Evolutionary conservation across 2,888 invertebrate genomes (phyloP), one percentile per base, ranked within the genome.

Genomic region (Drosophila macrothrix): DNA sequence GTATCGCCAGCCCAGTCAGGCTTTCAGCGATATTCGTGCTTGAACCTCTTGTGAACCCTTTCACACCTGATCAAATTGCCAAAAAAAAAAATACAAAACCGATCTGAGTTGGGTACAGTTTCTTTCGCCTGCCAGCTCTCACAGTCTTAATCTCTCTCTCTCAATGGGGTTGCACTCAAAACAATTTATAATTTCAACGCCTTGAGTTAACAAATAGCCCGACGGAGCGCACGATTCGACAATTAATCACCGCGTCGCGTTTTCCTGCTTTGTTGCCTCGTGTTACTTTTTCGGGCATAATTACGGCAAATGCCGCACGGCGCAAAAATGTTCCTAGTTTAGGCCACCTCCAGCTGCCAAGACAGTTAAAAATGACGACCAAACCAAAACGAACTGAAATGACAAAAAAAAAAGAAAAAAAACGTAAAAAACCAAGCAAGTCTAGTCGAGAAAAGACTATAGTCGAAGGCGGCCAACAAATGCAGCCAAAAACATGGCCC

Each of bases 181-280:
- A 87, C 87, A 88, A 87, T 87, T 87, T 87, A 87, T 87, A 87
- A 87, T 87, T 88, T 87, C 87, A 87, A 88, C 87, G 87, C 87
- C 87, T 87, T 86, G 71, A 87, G 87, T 88, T 87, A 87, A 86
- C 88, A 86, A 86, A 86, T 88, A 88, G 85, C 86, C 85, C 81
- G 73, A 79, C 77, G 70, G 81, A 80, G 76, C 82, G 86, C 87
- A 88, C 88, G 86, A 87, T 86, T 87, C 84, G 75, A 83, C 88
- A 87, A 87, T 87, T 87, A 88, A 87, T 86, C 86, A 86, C 67
- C 81, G 82, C 74, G 84, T 83, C 81, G 83, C 83, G 84, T 78
- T 81, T 81, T 64, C 75, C 63, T 31, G 56, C 29, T 74, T 80
- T 78, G 65, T 72, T 80, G 72, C 61, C 77, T 80, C 80, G 80